Evolutionary conservation across 2,113 vertebrate genomes (phyloP), one percentile per base, ranked within the genome.

Genomic region (Alosa alosa): DNA sequence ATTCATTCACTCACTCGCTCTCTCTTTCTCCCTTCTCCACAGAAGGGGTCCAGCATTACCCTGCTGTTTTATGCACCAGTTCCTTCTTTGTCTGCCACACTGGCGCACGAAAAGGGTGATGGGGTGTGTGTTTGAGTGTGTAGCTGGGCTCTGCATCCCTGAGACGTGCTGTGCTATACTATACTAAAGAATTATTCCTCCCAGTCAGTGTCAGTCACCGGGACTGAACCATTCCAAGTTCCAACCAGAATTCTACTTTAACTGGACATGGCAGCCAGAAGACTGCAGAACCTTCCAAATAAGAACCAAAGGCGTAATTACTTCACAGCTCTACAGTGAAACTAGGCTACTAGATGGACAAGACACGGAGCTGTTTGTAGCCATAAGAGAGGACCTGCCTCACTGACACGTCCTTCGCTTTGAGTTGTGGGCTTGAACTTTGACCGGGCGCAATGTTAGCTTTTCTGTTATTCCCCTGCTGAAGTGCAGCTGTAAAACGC

Each of bases 31-130:
- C 31, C 31, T 22, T 31, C 52, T 8, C 49, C 50, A 25, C 60
- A 47, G 9, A 72, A 45, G n/a, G 55, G 60, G 44, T 72, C 6
- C 72, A 44, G 44, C 64, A 47, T 46, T 44, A 36, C 57, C 64
- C 49, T 17, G 25, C 50, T 52, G 83, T 86, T 86, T 83, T 47
- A 83, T 75, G 82, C 86, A 81, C 82, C 82, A 86, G 13, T 84
- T 86, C 68, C 50, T 52, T 86, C 86, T 83, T 83, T 81, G 39
- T 81, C 52, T 13, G 44, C 46, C 15, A 36, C 45, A 39, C 15
- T 22, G 55, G 39, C 10, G 20, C 4, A 47, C 60, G 18, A 44
- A 49, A 75, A 25, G 15, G 9, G 39, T 84, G 55, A 7, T 10
- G 17, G 39, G 31, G 31, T 39, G 72, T 13, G 25, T 17, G 72